Base-by-base conservation (phyloP, 2,888 invertebrate species). In the Bombylius discolor region DNA sequence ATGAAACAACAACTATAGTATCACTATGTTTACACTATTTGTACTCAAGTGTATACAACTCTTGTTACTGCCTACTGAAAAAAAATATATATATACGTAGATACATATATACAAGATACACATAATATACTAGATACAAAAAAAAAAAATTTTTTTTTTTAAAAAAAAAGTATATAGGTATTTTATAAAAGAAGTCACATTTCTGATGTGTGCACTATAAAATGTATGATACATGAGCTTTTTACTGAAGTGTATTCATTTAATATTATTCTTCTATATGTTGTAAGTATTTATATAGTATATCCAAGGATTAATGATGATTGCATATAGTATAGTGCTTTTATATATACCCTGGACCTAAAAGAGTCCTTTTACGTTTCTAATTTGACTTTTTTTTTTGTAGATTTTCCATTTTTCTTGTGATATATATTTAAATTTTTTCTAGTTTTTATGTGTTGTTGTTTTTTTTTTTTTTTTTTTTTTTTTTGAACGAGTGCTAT, bases 301-400 rank as follows among this genome's bases (percentile, higher is more conserved):
- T 49, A 55, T 55, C 36, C 50, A 49, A 55, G 55, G 55, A 55
- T 55, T 55, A 55, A 55, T 55, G 55, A 55, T 51, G 55, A 55
- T 55, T 55, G 55, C 39, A 42, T 11, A 42, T 42, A 42, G 23
- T 23, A 23, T 23, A 23, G 23, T 23, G 23, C 23, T 23, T 23
- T 23, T 23, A 23, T 23, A 23, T 23, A 23, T 23, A 42, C 4
- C 11, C 1, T 42, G 39, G 12, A 11, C 39, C 39, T 42, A 42
- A 42, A 42, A 42, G 39, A 42, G 39, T 42, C 39, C 39, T 42
- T 42, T 42, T 11, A 42, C 23, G 23, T 23, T 23, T 23, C 23
- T 23, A 23, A 23, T 23, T 23, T 23, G 23, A 42, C 39, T 11
- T 42, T 42, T 42, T 42, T 42, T 9, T 36, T 9, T 36, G 6